These are phyloP conservation scores for Gortyna flavago DNA, from an alignment of 2,888 invertebrate species.

Conservation along the genomic window DNA sequence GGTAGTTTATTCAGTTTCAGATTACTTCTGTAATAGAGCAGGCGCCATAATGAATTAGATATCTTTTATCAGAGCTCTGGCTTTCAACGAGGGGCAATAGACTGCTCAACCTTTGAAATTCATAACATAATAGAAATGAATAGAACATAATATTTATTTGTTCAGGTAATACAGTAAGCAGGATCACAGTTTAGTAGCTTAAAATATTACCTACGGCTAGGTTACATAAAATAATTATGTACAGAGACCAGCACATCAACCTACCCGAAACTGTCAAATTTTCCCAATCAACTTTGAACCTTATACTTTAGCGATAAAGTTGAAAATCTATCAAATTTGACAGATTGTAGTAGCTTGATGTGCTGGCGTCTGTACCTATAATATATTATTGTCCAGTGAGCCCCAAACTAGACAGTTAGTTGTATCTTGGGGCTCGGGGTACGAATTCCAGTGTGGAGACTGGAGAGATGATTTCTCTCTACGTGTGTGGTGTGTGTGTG, in stretches of 20 bases:
- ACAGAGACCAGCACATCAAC: no score
- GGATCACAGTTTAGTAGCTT: not conserved
- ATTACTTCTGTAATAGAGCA: slow-evolving; percentile 49
- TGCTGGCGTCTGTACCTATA: no score
- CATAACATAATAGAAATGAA: not conserved
- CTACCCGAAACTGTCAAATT: no score
- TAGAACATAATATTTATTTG: not conserved
- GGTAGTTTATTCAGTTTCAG: slow-evolving; percentile 62
- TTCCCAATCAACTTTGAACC: no score
- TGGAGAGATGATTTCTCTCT: not conserved
- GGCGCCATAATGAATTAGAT: slow-evolving; percentile 49
- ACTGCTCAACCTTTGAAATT: slow-evolving; percentile 11
- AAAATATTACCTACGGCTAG: not conserved
- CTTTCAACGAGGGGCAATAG: slow-evolving; percentile 17
- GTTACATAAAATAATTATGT: not conserved
- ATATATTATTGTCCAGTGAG: not conserved
- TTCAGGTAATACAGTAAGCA: no score
- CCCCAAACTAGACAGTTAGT: not conserved
- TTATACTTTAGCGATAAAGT: no score
- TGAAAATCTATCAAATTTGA: no score
- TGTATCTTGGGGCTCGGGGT: not conserved
- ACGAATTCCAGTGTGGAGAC: not conserved
- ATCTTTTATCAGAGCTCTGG: slow-evolving; percentile 39
- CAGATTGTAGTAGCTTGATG: no score
- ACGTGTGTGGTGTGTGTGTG: not conserved